phyloP scores from a whole-genome alignment of 2,113 vertebrate species.

The Phylloscopus whistleri region DNA sequence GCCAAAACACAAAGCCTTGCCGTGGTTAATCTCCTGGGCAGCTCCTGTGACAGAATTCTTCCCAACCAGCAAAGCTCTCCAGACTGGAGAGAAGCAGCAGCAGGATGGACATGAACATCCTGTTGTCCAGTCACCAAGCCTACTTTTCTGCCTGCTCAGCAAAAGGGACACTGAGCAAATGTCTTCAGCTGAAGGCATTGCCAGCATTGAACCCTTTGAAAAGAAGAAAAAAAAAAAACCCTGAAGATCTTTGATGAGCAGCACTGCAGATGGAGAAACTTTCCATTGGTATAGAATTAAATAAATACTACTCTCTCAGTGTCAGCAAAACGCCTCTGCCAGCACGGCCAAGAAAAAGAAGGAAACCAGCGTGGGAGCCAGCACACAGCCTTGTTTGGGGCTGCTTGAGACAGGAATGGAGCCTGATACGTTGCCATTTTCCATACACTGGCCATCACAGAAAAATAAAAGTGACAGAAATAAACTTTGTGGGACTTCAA shows the following conservation, averaged over 20 bases:
- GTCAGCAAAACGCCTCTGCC: slow-evolving; percentile 55
- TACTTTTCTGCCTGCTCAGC: neutral
- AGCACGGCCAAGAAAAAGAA: slow-evolving; percentile 63
- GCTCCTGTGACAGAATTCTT: neutral
- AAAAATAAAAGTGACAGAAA: slow-evolving; percentile 57
- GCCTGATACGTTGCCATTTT: slow-evolving; percentile 49
- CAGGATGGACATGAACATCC: neutral
- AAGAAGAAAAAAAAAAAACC: neutral
- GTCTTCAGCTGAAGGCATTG: neutral
- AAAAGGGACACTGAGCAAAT: neutral
- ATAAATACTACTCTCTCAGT: slow-evolving; percentile 51
- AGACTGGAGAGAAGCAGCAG: neutral
- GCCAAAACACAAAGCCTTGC: neutral
- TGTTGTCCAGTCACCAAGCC: neutral
- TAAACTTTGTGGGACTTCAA: slow-evolving; percentile 46
- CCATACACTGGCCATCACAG: slow-evolving; percentile 18
- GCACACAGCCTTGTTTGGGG: slow-evolving; percentile 44
- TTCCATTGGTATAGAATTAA: slow-evolving; percentile 60
- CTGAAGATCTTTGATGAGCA: neutral
- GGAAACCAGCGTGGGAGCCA: slow-evolving; percentile 58
- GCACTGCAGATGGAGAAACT: slow-evolving; percentile 24
- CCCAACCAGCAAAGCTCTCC: neutral
- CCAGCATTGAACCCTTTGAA: neutral
- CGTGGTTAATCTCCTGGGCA: neutral
- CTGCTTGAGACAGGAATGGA: slow-evolving; percentile 13